phyloP scores from a whole-genome alignment of 2,797 vertebrate species.

The Borostomias antarcticus region DNA sequence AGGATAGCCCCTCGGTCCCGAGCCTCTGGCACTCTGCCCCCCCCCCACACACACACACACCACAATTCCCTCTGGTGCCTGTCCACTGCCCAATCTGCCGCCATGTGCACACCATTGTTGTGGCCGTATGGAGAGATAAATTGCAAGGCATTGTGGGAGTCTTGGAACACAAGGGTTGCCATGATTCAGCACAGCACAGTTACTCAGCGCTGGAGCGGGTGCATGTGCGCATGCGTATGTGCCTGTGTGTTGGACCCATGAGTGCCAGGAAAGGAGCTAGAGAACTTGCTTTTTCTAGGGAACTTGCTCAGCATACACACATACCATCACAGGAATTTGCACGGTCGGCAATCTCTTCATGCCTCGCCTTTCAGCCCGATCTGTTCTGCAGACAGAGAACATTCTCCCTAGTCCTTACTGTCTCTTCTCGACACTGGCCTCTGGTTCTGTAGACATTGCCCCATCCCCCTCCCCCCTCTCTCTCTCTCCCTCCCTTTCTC shows the following conservation, averaged over 20 bases:
- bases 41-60: no score
- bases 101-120: conserved; percentile 27
- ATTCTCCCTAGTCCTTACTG: no score
- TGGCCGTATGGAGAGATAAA: not conserved
- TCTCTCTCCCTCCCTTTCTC: conserved; percentile 18
- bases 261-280: not conserved
- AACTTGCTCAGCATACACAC: not conserved
- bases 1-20: no score
- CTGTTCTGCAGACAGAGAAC: conserved; percentile 33
- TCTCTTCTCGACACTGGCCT: no score
- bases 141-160: not conserved
- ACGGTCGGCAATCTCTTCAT: not conserved
- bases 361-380: conserved; percentile 18
- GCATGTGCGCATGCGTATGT: conserved; percentile 16
- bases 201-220: not conserved
- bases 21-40: no score
- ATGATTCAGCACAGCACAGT: not conserved
- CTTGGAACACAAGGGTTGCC: not conserved
- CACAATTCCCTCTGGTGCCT: not conserved
- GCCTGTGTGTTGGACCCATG: conserved; percentile 39
- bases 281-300: no score
- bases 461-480: not conserved
- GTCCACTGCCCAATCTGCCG: conserved; percentile 20
- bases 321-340: not conserved
- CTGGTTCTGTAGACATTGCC: conserved; percentile 25